These are phyloP conservation scores for Cepaea nemoralis DNA, from an alignment of 1,140 invertebrate species.

Conservation along the genomic window DNA sequence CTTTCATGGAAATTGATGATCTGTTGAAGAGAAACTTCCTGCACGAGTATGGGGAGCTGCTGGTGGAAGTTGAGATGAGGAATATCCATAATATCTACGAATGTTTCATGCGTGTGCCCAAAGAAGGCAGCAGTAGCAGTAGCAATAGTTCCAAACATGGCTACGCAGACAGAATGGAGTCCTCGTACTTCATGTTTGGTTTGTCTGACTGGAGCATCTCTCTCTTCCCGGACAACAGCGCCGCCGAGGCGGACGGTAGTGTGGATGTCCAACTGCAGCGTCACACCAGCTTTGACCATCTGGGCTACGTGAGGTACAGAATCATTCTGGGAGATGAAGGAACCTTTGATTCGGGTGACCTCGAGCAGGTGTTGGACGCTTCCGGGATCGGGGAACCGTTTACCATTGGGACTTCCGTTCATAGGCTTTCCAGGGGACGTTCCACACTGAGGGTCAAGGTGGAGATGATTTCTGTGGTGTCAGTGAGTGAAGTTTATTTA, in stretches of 20 bases:
- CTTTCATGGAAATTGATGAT: slow-evolving; percentile 85
- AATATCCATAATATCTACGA: slow-evolving; percentile 84
- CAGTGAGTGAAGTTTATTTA: slow-evolving; percentile 80
- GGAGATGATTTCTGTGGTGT: slow-evolving; percentile 83
- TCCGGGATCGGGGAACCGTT: slow-evolving; percentile 60
- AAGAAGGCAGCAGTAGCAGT: slow-evolving; percentile 46
- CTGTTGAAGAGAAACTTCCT: slow-evolving; percentile 83
- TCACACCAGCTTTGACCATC: slow-evolving; percentile 85
- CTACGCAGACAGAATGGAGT: slow-evolving; percentile 76
- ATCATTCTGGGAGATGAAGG: slow-evolving; percentile 80
- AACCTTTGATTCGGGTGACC: slow-evolving; percentile 81
- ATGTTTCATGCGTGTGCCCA: slow-evolving; percentile 72
- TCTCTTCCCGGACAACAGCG: slow-evolving; percentile 76
- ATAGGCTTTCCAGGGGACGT: slow-evolving; percentile 64
- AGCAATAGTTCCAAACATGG: slow-evolving; percentile 43
- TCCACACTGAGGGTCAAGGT: slow-evolving; percentile 78
- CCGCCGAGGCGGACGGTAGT: slow-evolving; percentile 71
- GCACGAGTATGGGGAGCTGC: slow-evolving; percentile 86
- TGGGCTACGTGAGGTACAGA: slow-evolving; percentile 81
- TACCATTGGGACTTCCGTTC: slow-evolving; percentile 53
- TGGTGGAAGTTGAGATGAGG: slow-evolving; percentile 84
- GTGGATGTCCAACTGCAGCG: slow-evolving; percentile 78
- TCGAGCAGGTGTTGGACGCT: slow-evolving; percentile 85
- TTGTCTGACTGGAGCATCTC: slow-evolving; percentile 89
- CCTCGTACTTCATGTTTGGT: slow-evolving; percentile 82